phyloP scores from a whole-genome alignment of 2,797 vertebrate species.

The Vireo griseus region DNA sequence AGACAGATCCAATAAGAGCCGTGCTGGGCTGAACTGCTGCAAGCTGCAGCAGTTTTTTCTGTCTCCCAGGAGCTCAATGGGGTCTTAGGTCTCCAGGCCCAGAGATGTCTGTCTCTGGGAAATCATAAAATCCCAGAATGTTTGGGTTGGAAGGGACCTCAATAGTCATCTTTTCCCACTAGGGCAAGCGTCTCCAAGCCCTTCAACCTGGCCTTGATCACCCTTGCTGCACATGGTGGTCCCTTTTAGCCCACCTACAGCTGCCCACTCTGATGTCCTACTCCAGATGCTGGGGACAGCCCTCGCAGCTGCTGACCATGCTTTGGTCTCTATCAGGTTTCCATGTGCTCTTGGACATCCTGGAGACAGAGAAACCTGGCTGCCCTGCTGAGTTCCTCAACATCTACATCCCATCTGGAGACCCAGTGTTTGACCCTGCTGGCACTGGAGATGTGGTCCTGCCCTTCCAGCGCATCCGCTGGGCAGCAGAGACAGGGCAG shows the following conservation, averaged over 20 bases:
- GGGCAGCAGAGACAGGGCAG: conserved; percentile 84
- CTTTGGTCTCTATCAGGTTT: conserved; percentile 81
- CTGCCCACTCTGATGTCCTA: background rate
- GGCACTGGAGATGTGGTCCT: conserved; percentile 78
- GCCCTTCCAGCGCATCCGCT: conserved; percentile 86
- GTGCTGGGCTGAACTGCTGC: background rate
- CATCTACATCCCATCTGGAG: conserved; percentile 82
- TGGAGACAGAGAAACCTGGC: conserved; percentile 78
- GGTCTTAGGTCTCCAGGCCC: background rate
- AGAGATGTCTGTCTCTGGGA: background rate
- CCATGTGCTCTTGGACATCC: conserved; percentile 85
- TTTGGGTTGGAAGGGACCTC: background rate
- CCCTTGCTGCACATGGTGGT: background rate
- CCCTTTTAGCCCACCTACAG: background rate
- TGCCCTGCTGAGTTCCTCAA: conserved; percentile 95
- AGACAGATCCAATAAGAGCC: rapidly evolving
- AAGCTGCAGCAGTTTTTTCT: background rate
- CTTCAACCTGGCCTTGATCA: background rate
- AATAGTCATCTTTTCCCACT: background rate
- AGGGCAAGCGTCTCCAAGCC: background rate
- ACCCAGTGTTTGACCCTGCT: conserved; percentile 81
- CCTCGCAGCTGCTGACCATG: background rate
- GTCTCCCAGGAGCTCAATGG: rapidly evolving
- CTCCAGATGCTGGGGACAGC: background rate
- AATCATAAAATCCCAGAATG: background rate